Percentiles rank a stretch among this genome's conserved stretches.
Conservation (phyloP, 2,888 invertebrate species). For the Aplocera efformata region DNA sequence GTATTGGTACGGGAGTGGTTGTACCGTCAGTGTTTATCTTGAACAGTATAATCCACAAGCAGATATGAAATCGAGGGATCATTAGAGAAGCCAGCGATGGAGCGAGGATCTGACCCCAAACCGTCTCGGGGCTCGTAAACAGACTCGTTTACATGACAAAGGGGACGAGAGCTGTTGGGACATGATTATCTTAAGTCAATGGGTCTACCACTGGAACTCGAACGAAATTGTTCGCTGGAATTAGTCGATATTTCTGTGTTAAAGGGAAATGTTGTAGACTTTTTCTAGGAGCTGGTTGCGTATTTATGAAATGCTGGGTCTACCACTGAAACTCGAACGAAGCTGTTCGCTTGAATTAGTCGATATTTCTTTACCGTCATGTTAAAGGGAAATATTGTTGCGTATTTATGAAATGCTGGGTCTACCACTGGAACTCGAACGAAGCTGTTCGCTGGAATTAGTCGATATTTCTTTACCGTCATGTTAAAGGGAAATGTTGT, state of each 20-base stretch:
- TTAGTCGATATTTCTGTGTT: slow-evolving; percentile 2
- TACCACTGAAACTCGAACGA: too few species aligned
- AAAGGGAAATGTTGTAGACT: too few species aligned
- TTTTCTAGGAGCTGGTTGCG: too few species aligned
- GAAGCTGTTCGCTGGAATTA: slow-evolving; percentile 20
- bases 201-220: slow-evolving; percentile 31
- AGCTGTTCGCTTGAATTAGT: too few species aligned
- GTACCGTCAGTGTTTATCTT: too few species aligned
- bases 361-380: too few species aligned
- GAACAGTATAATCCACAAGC: too few species aligned
- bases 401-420: background rate
- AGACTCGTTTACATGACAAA: slow-evolving; percentile 67
- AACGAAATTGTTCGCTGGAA: slow-evolving; percentile 16
- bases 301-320: too few species aligned
- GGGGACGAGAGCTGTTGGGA: slow-evolving; percentile 48
- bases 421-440: slow-evolving; percentile 31
- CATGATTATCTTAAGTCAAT: slow-evolving; percentile 47
- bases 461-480: too few species aligned
- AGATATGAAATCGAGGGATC: background rate
- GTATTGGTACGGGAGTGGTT: too few species aligned
- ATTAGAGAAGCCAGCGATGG: slow-evolving; percentile 6
- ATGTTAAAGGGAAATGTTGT: slow-evolving; percentile 1
- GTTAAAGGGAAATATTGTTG: too few species aligned
- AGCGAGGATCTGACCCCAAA: background rate
- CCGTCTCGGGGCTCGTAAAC: slow-evolving; percentile 15